These are phyloP conservation scores for Drosophila cardini DNA, from an alignment of 1,140 invertebrate genomes.

Conservation along the genomic window DNA sequence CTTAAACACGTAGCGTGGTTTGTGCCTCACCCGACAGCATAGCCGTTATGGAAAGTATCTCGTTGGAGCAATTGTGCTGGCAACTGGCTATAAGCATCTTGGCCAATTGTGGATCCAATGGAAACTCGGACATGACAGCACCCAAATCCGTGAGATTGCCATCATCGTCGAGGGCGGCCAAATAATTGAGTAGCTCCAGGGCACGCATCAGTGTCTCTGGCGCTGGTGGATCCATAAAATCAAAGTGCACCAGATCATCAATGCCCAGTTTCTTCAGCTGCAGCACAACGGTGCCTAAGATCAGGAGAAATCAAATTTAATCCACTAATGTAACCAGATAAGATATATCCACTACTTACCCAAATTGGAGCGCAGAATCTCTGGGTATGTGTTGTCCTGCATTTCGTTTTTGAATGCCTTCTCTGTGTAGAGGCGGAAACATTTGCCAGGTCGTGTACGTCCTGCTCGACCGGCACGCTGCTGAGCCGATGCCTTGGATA, in stretches of 20 bases:
- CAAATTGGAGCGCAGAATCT: slow-evolving; percentile 91
- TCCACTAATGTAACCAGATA: neutral
- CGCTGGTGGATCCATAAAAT: slow-evolving; percentile 99
- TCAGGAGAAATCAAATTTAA: neutral
- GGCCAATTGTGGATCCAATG: slow-evolving; percentile 98
- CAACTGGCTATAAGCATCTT: slow-evolving; percentile 99
- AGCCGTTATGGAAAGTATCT: slow-evolving; percentile 99
- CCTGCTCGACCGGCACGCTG: slow-evolving; percentile 99
- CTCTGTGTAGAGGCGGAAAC: slow-evolving; percentile 99
- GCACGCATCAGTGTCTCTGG: slow-evolving; percentile 99
- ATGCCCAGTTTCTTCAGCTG: slow-evolving; percentile 99
- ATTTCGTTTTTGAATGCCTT: slow-evolving; percentile 99
- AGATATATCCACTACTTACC: slow-evolving; percentile 42
- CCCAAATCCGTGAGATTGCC: slow-evolving; percentile 97
- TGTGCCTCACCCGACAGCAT: slow-evolving; percentile 97
- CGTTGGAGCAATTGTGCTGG: slow-evolving; percentile 99
- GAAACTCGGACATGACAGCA: slow-evolving; percentile 99
- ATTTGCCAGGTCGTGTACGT: slow-evolving; percentile 98
- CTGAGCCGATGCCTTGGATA: slow-evolving; percentile 99
- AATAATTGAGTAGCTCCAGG: slow-evolving; percentile 98
- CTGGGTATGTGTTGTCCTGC: slow-evolving; percentile 99
- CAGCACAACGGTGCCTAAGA: slow-evolving; percentile 92
- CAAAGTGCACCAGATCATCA: slow-evolving; percentile 99
- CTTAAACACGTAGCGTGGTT: slow-evolving; percentile 40
- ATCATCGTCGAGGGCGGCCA: slow-evolving; percentile 95